Conservation (phyloP, 2,888 invertebrate genomes). For the Diplolepis rosae region DNA sequence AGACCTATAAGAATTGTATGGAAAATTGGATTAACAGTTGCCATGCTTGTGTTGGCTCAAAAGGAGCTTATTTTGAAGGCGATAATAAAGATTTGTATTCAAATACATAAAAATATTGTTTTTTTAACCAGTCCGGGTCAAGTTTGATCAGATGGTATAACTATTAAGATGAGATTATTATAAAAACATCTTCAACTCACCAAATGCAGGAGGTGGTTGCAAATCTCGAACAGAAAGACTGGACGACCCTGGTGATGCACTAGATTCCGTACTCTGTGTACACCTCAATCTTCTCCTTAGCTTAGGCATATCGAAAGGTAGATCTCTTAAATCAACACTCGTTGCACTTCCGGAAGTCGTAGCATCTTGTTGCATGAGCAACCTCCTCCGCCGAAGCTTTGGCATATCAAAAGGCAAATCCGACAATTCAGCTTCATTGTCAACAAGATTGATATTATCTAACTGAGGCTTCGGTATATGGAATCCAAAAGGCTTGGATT, state of each 20-base stretch:
- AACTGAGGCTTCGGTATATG: slow-evolving; percentile 76
- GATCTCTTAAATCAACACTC: slow-evolving; percentile 85
- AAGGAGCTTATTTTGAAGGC: too few relatives aligned
- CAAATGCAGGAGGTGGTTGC: slow-evolving; percentile 76
- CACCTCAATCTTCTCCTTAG: slow-evolving; percentile 83
- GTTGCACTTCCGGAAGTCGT: slow-evolving; percentile 84
- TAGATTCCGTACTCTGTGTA: slow-evolving; percentile 80
- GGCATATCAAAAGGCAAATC: slow-evolving; percentile 94
- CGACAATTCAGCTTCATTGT: slow-evolving; percentile 79
- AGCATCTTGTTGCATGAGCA: slow-evolving; percentile 79
- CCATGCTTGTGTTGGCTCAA: too few relatives aligned
- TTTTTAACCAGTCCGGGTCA: too few relatives aligned
- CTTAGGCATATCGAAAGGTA: slow-evolving; percentile 95
- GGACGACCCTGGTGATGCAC: slow-evolving; percentile 86
- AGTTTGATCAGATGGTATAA: too few relatives aligned
- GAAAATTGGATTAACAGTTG: too few relatives aligned
- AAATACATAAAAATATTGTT: too few relatives aligned
- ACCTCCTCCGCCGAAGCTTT: slow-evolving; percentile 83
- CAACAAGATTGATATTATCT: slow-evolving; percentile 71
- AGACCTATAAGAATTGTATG: too few relatives aligned
- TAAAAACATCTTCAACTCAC: slow-evolving; percentile 71
- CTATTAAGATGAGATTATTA: too few relatives aligned
- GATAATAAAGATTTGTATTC: too few relatives aligned
- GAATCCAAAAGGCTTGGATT: slow-evolving; percentile 80
- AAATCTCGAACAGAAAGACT: slow-evolving; percentile 87